Evolutionary conservation across 2,113 vertebrate species (phyloP), one percentile per base, ranked within the genome.

Genomic region (Chitala chitala): DNA sequence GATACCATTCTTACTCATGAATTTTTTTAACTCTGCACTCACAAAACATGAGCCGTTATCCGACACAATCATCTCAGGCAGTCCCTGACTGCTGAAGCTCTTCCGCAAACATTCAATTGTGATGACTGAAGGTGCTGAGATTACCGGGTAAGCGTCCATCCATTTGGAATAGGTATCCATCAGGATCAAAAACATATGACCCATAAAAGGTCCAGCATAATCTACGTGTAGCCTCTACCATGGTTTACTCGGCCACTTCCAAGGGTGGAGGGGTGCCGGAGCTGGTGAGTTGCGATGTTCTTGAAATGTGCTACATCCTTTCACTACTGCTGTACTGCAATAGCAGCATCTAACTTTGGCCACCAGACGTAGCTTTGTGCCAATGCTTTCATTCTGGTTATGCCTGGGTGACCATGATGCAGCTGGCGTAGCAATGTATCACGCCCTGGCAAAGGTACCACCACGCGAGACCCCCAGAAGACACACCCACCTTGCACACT

Each of bases 151-250:
- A n/a, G 53, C 44, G 10, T 80, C 66, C 40, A 71, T 76, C 63
- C 74, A 78, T 71, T 80, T 78, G 10, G 76, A 80, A 76, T 76
- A 53, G 1, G 74, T 58, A 46, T 80, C 76, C 38, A 76, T 65
- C 13, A 77, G 1, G 0, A 78, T 56, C 22, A 73, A 58, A 44
- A 73, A 77, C 66, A 74, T 55, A 6, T 76, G 24, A 2, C 74
- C 74, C 9, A 61, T 31, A 40, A 80, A 73, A 9, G 58, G 79
- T 40, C 64, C 70, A 1, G 64, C 74, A 63, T 76, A 75, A 50
- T 81, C 44, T 3, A 76, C 71, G 46, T 78, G 77, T 20, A 77
- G 13, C 33, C 73, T 48, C 5, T 53, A 50, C 73, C 70, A 75
- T 2, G 54, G 73, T 55, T 73, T 68, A 4, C 33, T 22, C 0